phyloP scores from a whole-genome alignment of 1,140 invertebrate species.

The Sesamia nonagrioides region DNA sequence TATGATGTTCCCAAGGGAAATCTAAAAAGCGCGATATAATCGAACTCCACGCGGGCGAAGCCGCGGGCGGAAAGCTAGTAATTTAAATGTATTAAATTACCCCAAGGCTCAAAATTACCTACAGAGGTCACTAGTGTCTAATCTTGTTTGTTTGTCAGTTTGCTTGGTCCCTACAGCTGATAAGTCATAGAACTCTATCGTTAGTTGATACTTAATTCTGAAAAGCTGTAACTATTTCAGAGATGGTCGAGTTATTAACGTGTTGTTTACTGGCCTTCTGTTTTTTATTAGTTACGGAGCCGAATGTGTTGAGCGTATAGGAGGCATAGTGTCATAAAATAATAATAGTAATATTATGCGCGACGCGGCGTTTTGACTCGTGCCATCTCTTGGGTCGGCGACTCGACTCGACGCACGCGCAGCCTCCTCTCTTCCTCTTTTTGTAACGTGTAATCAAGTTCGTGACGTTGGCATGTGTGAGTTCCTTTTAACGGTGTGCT shows the following conservation, averaged over 20 bases:
- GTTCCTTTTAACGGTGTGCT: constrained; percentile 53
- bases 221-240: constrained; percentile 22
- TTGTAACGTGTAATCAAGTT: constrained; percentile 76
- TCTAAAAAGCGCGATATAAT: too few relatives aligned
- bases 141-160: too few relatives aligned
- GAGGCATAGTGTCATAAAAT: constrained; percentile 47
- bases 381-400: constrained; percentile 78
- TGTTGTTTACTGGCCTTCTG: constrained; percentile 30
- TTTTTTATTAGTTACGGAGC: constrained; percentile 42
- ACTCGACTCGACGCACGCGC: constrained; percentile 77
- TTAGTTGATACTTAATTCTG: constrained; percentile 9
- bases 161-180: not conserved
- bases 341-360: constrained; percentile 61
- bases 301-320: constrained; percentile 47
- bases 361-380: constrained; percentile 75
- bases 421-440: constrained; percentile 83
- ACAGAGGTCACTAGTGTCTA: too few relatives aligned
- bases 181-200: not conserved
- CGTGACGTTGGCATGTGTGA: constrained; percentile 58
- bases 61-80: too few relatives aligned
- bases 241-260: not conserved
- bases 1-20: too few relatives aligned
- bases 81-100: not conserved
- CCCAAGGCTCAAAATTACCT: too few relatives aligned
- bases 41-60: too few relatives aligned